Conservation (phyloP, 2,797 vertebrate genomes). For the Lepus townsendii region DNA sequence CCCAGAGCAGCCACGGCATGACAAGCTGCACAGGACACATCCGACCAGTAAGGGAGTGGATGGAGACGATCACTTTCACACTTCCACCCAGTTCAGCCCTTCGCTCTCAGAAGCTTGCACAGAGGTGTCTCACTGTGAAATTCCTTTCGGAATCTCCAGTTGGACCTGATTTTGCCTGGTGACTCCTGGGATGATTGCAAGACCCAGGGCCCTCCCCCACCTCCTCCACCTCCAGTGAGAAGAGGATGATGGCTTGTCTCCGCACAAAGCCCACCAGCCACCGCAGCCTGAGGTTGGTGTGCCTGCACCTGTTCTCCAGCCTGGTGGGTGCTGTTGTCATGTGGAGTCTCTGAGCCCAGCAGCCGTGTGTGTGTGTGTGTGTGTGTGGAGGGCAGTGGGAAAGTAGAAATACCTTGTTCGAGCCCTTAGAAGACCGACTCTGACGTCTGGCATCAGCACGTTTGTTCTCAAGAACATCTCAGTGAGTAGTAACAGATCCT, state of each 20-base stretch:
- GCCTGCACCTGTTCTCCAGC: background rate
- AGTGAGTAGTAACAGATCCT: background rate
- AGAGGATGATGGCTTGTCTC: background rate
- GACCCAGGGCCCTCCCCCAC: background rate
- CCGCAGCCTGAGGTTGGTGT: background rate
- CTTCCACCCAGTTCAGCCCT: background rate
- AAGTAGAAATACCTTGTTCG: background rate
- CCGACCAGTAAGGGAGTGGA: background rate
- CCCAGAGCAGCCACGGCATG: background rate
- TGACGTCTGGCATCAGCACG: background rate
- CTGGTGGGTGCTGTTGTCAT: no score
- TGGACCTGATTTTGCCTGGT: background rate
- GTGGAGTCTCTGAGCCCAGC: background rate
- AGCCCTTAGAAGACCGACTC: background rate
- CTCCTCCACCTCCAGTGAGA: background rate
- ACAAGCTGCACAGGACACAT: background rate
- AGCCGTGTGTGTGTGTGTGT: background rate
- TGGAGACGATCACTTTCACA: background rate
- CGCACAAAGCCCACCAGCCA: background rate
- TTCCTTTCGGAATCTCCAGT: background rate
- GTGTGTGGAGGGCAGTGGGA: no score
- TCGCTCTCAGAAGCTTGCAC: background rate
- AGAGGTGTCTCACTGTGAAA: background rate
- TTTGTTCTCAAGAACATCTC: conserved; percentile 19
- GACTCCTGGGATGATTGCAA: background rate